Evolutionary conservation across 2,113 vertebrate genomes (phyloP).

Genomic region (Nasalis larvatus): DNA sequence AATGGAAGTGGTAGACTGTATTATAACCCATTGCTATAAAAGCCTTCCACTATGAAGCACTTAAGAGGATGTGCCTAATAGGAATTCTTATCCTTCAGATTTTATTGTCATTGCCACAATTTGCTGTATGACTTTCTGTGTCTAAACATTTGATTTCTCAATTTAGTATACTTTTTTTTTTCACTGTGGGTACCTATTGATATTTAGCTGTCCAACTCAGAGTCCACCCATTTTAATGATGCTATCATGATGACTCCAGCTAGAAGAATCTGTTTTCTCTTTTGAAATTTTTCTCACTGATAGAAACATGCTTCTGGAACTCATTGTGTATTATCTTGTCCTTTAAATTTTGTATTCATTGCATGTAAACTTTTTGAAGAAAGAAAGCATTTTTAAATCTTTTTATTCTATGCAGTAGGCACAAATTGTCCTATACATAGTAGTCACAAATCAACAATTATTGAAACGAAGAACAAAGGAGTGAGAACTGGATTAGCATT

Average conservation of each 20-base stretch:
- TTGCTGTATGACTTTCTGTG: background rate
- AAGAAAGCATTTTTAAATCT: background rate
- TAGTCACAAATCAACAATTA: background rate
- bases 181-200: background rate
- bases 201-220: background rate
- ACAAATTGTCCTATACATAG: background rate
- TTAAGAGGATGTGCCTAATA: background rate
- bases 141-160: background rate
- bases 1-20: background rate
- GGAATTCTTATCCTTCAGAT: background rate
- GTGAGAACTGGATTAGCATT: background rate
- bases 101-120: background rate
- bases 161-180: background rate
- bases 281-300: background rate
- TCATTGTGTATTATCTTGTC: background rate
- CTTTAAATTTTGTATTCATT: background rate
- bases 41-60: background rate
- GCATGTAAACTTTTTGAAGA: background rate
- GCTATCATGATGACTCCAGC: background rate
- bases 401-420: background rate
- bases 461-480: background rate
- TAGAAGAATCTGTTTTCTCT: background rate
- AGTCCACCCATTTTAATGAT: background rate
- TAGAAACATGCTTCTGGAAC: background rate
- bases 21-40: background rate